These are phyloP conservation scores for Anoura caudifer DNA, from an alignment of 2,113 vertebrate genomes.

Conservation along the genomic window DNA sequence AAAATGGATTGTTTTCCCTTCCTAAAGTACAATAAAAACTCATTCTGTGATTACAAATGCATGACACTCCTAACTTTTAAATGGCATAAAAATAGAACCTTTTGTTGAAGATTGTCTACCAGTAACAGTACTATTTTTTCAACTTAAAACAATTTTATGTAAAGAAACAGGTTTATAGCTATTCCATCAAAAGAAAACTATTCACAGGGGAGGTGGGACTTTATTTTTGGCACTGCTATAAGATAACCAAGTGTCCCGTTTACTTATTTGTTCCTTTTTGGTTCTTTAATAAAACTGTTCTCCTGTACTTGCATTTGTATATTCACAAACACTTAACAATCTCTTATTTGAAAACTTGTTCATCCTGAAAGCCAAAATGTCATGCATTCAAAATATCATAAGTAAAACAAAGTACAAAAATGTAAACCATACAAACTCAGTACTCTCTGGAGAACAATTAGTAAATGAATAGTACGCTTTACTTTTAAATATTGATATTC, in stretches of 20 bases:
- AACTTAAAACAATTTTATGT: background rate
- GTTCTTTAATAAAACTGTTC: background rate
- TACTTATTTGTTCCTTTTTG: background rate
- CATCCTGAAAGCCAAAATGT: background rate
- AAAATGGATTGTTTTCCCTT: background rate
- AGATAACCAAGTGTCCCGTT: background rate
- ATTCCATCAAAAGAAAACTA: conserved; percentile 11
- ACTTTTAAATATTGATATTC: conserved; percentile 13
- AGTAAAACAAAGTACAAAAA: background rate
- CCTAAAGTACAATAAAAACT: background rate
- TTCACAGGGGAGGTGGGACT: background rate
- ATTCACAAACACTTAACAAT: background rate
- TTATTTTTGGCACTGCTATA: background rate
- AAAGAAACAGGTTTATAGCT: background rate
- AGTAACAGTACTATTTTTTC: background rate
- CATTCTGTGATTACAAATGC: background rate
- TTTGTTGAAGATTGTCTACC: background rate
- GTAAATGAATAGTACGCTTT: background rate
- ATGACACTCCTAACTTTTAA: background rate
- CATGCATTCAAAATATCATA: background rate
- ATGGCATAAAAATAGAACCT: background rate
- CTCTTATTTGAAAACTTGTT: background rate
- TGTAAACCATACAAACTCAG: background rate
- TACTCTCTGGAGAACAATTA: background rate
- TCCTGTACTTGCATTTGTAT: background rate